phyloP scores from a whole-genome alignment of 2,113 vertebrate genomes.

The Thunnus maccoyii region DNA sequence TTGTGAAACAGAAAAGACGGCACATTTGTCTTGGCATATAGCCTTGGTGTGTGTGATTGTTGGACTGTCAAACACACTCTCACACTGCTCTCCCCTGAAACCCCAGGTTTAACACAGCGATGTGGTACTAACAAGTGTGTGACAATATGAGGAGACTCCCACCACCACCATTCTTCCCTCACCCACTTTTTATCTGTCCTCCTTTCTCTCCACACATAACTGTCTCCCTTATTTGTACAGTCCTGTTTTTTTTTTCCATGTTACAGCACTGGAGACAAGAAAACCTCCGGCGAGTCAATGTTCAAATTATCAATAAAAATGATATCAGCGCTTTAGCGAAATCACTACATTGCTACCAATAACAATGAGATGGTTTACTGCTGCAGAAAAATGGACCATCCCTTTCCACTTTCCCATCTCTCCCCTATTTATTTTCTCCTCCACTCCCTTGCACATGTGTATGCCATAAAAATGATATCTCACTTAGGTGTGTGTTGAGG shows the following conservation, averaged over 20 bases:
- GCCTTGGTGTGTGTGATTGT: conserved; percentile 16
- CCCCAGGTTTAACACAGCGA: conserved; percentile 41
- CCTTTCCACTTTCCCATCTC: not conserved
- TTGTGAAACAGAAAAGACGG: conserved; percentile 41
- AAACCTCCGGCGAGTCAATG: not conserved
- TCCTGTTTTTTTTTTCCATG: not conserved
- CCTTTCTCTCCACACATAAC: conserved; percentile 11
- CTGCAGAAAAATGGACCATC: not conserved
- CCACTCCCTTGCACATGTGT: not conserved
- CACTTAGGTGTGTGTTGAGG: conserved; percentile 1
- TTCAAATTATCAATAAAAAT: not conserved
- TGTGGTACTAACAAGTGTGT: conserved; percentile 65
- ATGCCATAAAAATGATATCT: conserved; percentile 16
- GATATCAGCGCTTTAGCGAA: no score
- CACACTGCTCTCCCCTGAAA: conserved; percentile 28
- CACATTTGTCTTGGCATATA: conserved; percentile 58
- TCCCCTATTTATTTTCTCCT: conserved; percentile 7
- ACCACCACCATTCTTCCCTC: conserved; percentile 10
- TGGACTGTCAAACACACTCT: conserved; percentile 25
- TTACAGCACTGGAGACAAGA: not conserved
- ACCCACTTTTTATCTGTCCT: conserved; percentile 48
- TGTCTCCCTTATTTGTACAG: not conserved
- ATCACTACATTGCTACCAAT: not conserved
- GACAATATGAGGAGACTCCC: conserved; percentile 52
- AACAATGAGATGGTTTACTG: not conserved